Base-by-base conservation (phyloP, 2,888 invertebrate species). In the Amphipoea oculea region DNA sequence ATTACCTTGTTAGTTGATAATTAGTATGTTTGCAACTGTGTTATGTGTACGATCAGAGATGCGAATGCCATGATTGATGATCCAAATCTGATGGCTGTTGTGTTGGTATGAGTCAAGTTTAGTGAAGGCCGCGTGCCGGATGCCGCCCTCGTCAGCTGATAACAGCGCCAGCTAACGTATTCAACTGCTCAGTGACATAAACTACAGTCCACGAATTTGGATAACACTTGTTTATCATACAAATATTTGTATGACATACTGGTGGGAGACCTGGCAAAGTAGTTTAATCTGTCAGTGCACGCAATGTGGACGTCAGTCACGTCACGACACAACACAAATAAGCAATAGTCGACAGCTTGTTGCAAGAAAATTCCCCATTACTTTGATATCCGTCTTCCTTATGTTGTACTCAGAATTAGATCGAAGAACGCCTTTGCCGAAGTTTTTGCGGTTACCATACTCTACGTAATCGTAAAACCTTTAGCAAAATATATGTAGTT, bases 121-220 rank as follows among this genome's bases (percentile, higher is more conserved):
- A 79, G 84, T 89, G 94, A 94, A 95, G 94, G 95, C 89, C 94
- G 90, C 85, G 82, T 85, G 91, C 92, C 94, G 94, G 94, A 94
- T 93, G 90, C 92, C 91, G 90, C 90, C 89, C 89, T 89, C 92
- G 91, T 89, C 92, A 91, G 89, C 92, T 94, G 95, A 95, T 95
- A 95, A 94, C 92, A 87, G 78, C 81, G 87, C 87, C 86, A 86
- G 74, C 86, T 72, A 85, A 87, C 85, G 73, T 83, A 83, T 83
- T 90, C 86, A 88, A 86, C 86, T 84, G 78, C 77, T 88, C 77
- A 87, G 83, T 84, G 85, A 84, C 79, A 84, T 84, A 84, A 86
- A 86, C 81, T 79, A 83, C 73, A 79, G 83, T 84, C 84, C 79
- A 86, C 79, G 54, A 82, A 81, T 85, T 85, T 69, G 57, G 74